A percentile compares a stretch with the other conserved stretches of the same genome.
Evolutionary conservation across 2,888 invertebrate genomes (phyloP).

Genomic region (Hololepta plana): DNA sequence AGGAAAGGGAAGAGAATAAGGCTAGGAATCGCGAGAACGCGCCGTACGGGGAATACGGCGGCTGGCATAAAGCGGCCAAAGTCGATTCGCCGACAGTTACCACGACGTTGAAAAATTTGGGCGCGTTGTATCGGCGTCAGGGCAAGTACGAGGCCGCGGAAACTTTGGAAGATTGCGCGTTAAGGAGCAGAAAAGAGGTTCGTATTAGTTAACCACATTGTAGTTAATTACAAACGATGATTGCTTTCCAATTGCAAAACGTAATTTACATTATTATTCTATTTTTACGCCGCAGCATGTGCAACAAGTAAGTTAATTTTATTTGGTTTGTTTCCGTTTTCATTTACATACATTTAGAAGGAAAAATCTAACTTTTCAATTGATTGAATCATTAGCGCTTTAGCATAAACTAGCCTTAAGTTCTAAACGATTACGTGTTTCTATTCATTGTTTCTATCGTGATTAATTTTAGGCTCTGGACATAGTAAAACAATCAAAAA

Average conservation of each 20-base stretch:
- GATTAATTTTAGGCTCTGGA: conserved; percentile 54
- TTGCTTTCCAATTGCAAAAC: conserved; percentile 3
- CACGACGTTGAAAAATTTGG: conserved; percentile 95
- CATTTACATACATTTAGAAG: not conserved
- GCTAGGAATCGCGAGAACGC: conserved; percentile 68
- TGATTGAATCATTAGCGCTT: not conserved
- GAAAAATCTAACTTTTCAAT: not conserved
- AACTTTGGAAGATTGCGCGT: conserved; percentile 94
- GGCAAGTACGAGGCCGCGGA: conserved; percentile 99
- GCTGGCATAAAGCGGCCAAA: conserved; percentile 97
- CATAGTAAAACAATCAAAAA: conserved; percentile 82
- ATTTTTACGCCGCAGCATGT: conserved; percentile 35
- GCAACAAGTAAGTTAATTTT: conserved; percentile 38
- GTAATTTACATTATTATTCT: conserved; percentile 9
- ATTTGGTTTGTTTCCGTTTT: too few species aligned
- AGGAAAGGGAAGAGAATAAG: conserved; percentile 96
- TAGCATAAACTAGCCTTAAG: not conserved
- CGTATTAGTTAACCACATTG: too few species aligned
- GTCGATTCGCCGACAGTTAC: conserved; percentile 95
- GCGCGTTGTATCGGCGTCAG: conserved; percentile 93
- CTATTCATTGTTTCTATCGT: conserved; percentile 1
- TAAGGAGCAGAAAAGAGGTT: conserved; percentile 91
- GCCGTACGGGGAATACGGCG: conserved; percentile 82
- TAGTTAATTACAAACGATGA: too few species aligned
- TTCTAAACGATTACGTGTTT: not conserved